These are phyloP conservation scores for Drosophila malerkotliana DNA, from an alignment of 1,140 invertebrate species.

Conservation along the genomic window DNA sequence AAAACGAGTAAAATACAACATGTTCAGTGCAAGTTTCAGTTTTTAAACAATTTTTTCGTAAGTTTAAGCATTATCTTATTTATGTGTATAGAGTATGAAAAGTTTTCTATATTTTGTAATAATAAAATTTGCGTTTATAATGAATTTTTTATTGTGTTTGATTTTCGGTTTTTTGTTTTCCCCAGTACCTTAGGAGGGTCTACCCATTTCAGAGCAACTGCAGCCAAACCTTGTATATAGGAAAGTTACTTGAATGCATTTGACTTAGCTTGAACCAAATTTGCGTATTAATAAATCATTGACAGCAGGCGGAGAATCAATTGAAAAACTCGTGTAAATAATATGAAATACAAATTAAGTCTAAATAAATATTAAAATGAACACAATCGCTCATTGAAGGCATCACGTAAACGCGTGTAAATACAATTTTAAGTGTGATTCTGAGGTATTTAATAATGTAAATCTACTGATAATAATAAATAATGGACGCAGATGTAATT, in stretches of 20 bases:
- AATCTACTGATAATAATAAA: slow-evolving; percentile 72
- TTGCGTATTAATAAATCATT: slow-evolving; percentile 41
- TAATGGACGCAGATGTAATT: slow-evolving; percentile 42
- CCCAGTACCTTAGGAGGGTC: not conserved
- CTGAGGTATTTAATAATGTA: slow-evolving; percentile 61
- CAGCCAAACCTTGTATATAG: slow-evolving; percentile 57
- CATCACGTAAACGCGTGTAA: slow-evolving; percentile 71
- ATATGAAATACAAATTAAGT: slow-evolving; percentile 45
- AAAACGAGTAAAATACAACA: slow-evolving; percentile 45
- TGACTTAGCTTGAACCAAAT: slow-evolving; percentile 13
- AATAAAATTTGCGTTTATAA: slow-evolving; percentile 79
- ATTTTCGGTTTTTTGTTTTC: slow-evolving; percentile 14
- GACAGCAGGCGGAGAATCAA: slow-evolving; percentile 3
- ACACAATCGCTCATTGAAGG: slow-evolving; percentile 47
- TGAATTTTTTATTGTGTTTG: slow-evolving; percentile 32
- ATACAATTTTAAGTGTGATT: slow-evolving; percentile 61
- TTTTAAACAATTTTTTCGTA: slow-evolving; percentile 68
- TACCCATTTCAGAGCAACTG: slow-evolving; percentile 2
- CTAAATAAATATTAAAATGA: slow-evolving; percentile 35
- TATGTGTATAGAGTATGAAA: slow-evolving; percentile 73
- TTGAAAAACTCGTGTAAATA: slow-evolving; percentile 59
- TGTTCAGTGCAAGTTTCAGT: slow-evolving; percentile 79
- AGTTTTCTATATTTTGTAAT: slow-evolving; percentile 80
- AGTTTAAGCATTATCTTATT: slow-evolving; percentile 79
- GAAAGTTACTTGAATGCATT: slow-evolving; percentile 4